These are phyloP conservation scores for Periophthalmus modestus DNA, from an alignment of 2,113 vertebrate genomes.

Conservation along the genomic window DNA sequence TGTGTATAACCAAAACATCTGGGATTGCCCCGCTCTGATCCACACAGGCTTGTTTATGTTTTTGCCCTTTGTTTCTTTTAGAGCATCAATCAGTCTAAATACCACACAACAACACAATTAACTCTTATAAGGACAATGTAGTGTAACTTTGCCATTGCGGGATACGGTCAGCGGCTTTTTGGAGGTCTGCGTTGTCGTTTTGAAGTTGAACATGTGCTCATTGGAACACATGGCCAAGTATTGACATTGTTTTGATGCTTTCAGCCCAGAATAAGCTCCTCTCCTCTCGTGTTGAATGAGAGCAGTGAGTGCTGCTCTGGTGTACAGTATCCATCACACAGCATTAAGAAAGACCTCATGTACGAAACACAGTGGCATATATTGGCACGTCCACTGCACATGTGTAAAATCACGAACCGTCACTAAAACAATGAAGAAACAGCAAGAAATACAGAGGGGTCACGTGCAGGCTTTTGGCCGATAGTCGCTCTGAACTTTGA, in stretches of 20 bases:
- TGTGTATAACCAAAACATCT: constrained; percentile 21
- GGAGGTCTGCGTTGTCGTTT: not conserved
- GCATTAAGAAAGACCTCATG: constrained; percentile 1
- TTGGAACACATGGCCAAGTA: not conserved
- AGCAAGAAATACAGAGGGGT: constrained; percentile 4
- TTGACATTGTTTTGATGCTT: constrained; percentile 37
- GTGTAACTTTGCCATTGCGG: constrained; percentile 13
- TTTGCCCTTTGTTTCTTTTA: constrained; percentile 18
- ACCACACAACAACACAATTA: constrained; percentile 7
- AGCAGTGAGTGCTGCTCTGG: constrained; percentile 3
- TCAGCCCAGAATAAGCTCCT: constrained; percentile 16
- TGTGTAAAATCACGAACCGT: not conserved
- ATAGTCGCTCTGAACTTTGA: constrained; percentile 65
- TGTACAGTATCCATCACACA: constrained; percentile 24
- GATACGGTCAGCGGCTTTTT: not conserved
- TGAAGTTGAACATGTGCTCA: not conserved
- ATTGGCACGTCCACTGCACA: not conserved
- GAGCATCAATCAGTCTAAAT: constrained; percentile 53
- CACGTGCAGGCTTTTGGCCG: constrained; percentile 60
- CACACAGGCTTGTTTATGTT: constrained; percentile 51
- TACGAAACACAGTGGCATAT: constrained; percentile 1
- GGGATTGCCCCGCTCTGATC: constrained; percentile 43
- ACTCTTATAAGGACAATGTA: not conserved
- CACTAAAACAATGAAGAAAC: not conserved
- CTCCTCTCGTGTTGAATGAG: constrained; percentile 31